Conservation (phyloP, 2,797 vertebrate species). For the Chelon labrosus region DNA sequence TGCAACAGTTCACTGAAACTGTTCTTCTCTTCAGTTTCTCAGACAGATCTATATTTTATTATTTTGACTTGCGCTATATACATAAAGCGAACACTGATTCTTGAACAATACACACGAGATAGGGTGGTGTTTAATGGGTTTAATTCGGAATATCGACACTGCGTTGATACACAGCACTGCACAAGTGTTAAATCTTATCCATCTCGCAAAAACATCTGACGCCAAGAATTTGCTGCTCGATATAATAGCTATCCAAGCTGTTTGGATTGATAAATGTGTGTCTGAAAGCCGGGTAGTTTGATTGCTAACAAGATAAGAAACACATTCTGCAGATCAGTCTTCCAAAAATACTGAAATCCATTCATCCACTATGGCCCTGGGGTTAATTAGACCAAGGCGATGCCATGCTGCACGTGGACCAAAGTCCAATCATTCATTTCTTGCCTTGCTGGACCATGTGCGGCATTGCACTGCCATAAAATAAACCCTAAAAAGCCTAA, state of each 20-base stretch:
- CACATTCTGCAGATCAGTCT: no score
- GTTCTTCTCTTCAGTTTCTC: slow-evolving; percentile 24
- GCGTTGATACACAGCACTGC: neutral
- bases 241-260: neutral
- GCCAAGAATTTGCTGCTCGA: neutral
- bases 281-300: neutral
- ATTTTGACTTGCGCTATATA: slow-evolving; percentile 10
- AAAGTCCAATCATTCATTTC: no score
- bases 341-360: no score
- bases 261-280: neutral
- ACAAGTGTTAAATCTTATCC: neutral
- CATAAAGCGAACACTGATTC: neutral
- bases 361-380: no score
- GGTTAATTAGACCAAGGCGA: no score
- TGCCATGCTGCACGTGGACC: no score
- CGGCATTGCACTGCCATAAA: no score
- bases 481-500: no score
- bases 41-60: slow-evolving; percentile 24
- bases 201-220: neutral
- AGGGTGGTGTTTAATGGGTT: neutral
- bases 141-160: neutral
- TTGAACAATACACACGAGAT: no score
- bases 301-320: neutral
- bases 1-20: slow-evolving; percentile 59
- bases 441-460: no score